These are phyloP conservation scores for Sphenodon punctatus DNA, from an alignment of 2,797 vertebrate genomes.

Conservation along the genomic window DNA sequence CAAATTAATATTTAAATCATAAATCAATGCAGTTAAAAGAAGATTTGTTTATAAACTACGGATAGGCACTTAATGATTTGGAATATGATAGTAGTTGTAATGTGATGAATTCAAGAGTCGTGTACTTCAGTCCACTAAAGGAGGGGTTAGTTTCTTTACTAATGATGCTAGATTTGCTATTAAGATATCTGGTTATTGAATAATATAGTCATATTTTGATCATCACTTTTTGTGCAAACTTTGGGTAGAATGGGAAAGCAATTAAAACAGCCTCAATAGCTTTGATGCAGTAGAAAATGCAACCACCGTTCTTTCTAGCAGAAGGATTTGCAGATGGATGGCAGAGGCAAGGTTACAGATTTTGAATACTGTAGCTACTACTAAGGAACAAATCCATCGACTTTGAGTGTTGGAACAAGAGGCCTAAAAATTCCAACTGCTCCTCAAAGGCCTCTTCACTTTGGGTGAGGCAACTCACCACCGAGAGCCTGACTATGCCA, in stretches of 20 bases:
- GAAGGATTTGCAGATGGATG: neutral
- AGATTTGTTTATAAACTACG: constrained; percentile 58
- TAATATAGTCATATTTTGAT: constrained; percentile 9
- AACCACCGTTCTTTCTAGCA: neutral
- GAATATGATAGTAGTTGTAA: neutral
- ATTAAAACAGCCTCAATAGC: constrained; percentile 26
- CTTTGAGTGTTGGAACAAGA: neutral
- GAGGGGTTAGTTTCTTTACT: neutral
- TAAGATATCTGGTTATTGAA: neutral
- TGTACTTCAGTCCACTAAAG: neutral
- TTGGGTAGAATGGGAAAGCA: constrained; percentile 34
- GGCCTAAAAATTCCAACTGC: neutral
- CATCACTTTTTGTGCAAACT: constrained; percentile 48
- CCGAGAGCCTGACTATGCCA: neutral
- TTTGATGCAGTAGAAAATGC: neutral
- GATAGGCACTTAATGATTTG: neutral
- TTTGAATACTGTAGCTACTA: neutral
- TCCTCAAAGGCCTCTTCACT: neutral
- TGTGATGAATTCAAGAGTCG: neutral
- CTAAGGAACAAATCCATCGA: neutral
- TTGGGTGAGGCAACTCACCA: neutral
- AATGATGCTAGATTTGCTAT: constrained; percentile 31
- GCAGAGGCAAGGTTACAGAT: neutral
- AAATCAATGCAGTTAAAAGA: constrained; percentile 60
- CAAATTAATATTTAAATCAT: constrained; percentile 54